phyloP scores from a whole-genome alignment of 2,888 invertebrate genomes.

The Monochamus alternatus region DNA sequence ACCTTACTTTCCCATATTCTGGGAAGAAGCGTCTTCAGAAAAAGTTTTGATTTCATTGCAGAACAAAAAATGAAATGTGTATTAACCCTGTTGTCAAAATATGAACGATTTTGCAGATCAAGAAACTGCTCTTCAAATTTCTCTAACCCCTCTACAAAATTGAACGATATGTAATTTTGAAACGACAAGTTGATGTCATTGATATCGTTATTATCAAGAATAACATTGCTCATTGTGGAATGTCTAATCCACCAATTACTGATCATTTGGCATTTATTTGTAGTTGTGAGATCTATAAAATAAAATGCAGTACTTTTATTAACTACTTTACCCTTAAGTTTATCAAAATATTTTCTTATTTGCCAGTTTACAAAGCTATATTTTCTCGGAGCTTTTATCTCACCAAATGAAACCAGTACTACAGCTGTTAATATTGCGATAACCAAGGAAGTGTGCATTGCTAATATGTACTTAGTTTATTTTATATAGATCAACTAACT shows the following conservation, averaged over 20 bases:
- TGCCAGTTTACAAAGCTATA: neutral
- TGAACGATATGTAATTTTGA: neutral
- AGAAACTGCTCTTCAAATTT: neutral
- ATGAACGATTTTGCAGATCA: neutral
- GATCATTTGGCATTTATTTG: neutral
- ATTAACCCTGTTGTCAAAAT: neutral
- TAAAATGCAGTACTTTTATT: neutral
- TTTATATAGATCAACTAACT: too few species aligned
- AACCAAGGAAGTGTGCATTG: neutral
- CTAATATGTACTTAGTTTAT: too few species aligned
- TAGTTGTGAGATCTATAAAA: neutral
- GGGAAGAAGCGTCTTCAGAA: neutral
- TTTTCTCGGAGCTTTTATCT: neutral
- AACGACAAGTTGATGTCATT: neutral
- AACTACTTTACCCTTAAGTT: neutral
- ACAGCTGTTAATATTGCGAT: neutral
- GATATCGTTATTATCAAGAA: neutral
- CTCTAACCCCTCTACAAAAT: neutral
- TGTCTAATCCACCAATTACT: neutral
- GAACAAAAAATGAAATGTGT: neutral
- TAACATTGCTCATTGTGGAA: neutral
- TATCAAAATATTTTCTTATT: neutral
- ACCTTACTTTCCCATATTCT: neutral
- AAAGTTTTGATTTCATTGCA: neutral
- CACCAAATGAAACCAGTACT: neutral